phyloP scores from a whole-genome alignment of 2,113 vertebrate genomes.

The Oryzias melastigma region DNA sequence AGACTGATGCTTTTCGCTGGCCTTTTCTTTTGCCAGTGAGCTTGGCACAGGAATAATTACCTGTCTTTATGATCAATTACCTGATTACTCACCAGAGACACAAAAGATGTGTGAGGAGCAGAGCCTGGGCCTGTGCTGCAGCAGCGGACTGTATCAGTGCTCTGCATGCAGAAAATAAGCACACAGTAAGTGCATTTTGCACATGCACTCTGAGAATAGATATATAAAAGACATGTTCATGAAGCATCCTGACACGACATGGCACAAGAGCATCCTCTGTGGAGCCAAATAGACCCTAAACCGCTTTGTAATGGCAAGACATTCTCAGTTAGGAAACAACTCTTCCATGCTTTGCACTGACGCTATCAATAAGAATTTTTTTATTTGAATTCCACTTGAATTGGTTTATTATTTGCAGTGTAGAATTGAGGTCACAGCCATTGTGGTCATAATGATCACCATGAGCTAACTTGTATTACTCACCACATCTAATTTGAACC shows the following conservation, averaged over 20 bases:
- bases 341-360: not conserved
- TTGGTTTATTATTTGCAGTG: too few species aligned
- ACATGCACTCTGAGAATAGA: constrained; percentile 13
- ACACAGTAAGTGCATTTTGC: constrained; percentile 6
- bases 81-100: constrained; percentile 78
- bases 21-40: constrained; percentile 71
- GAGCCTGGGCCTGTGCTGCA: constrained; percentile 20
- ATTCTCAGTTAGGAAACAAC: constrained; percentile 35
- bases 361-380: too few species aligned
- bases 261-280: constrained; percentile 25
- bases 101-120: constrained; percentile 62
- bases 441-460: too few species aligned
- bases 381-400: not conserved
- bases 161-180: constrained; percentile 10
- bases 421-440: too few species aligned
- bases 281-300: constrained; percentile 39
- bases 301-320: constrained; percentile 53
- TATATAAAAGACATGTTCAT: constrained; percentile 56
- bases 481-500: too few species aligned
- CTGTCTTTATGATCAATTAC: constrained; percentile 82
- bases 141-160: constrained; percentile 27
- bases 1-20: constrained; percentile 66
- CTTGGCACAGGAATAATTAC: constrained; percentile 79
- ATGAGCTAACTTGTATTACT: too few species aligned
- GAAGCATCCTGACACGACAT: constrained; percentile 36